These are phyloP conservation scores for Cyprinella venusta DNA, from an alignment of 2,797 vertebrate species.

Conservation along the genomic window DNA sequence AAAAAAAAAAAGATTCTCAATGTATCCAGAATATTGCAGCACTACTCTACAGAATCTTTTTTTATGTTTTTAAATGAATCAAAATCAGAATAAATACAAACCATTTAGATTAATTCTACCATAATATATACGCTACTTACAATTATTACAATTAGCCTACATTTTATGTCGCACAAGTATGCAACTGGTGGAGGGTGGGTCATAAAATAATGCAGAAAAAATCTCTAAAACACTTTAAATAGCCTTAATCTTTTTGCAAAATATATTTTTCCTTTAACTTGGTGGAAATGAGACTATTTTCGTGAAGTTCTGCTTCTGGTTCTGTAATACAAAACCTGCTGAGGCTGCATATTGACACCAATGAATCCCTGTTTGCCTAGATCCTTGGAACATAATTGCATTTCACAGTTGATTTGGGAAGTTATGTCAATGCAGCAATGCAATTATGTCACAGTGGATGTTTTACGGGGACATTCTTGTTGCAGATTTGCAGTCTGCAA, in stretches of 20 bases:
- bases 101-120: not conserved
- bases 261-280: not conserved
- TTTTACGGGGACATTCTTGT: not conserved
- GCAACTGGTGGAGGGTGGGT: not conserved
- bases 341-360: constrained; percentile 22
- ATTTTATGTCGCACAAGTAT: not conserved
- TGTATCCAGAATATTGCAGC: not conserved
- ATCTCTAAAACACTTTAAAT: not conserved
- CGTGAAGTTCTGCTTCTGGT: not conserved
- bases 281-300: not conserved
- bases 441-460: constrained; percentile 33
- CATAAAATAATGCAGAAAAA: not conserved
- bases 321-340: not conserved
- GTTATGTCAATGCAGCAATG: constrained; percentile 50
- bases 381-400: constrained; percentile 50
- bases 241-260: not conserved
- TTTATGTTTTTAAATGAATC: not conserved
- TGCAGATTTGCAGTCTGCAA: not conserved
- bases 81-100: not conserved
- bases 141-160: not conserved
- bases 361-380: not conserved
- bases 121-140: not conserved
- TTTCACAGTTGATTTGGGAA: constrained; percentile 51
- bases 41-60: not conserved
- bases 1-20: not conserved